Conservation (phyloP, 2,888 invertebrate genomes). For the Mesochorus sp. region DNA sequence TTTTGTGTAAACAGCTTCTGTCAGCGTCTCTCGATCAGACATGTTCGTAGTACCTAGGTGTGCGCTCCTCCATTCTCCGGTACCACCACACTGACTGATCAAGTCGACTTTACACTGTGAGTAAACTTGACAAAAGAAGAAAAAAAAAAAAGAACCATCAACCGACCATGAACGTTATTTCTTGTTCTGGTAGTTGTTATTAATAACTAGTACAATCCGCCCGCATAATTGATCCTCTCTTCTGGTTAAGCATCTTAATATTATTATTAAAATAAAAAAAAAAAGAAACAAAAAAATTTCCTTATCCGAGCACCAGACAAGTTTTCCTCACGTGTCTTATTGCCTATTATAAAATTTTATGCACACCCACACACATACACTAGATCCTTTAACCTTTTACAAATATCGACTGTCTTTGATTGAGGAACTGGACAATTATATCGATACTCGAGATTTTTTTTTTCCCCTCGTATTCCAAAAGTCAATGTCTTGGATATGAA, state of each 20-base stretch:
- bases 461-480: background rate
- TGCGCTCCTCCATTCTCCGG: slow-evolving; percentile 79
- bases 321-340: slow-evolving; percentile 27
- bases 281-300: background rate
- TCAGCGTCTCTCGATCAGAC: slow-evolving; percentile 81
- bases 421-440: slow-evolving; percentile 36
- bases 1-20: slow-evolving; percentile 82
- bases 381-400: slow-evolving; percentile 22
- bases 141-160: slow-evolving; percentile 55
- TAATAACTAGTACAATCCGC: slow-evolving; percentile 35
- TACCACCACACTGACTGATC: slow-evolving; percentile 80
- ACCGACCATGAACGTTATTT: slow-evolving; percentile 54
- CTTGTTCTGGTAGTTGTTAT: slow-evolving; percentile 53
- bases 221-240: slow-evolving; percentile 57
- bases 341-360: slow-evolving; percentile 15
- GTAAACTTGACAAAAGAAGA: slow-evolving; percentile 78
- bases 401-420: slow-evolving; percentile 18
- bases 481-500: background rate
- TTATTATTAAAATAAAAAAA: background rate
- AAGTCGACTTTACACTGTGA: slow-evolving; percentile 80
- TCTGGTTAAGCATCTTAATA: slow-evolving; percentile 24
- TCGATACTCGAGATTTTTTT: background rate
- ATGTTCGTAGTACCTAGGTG: slow-evolving; percentile 81
- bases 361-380: slow-evolving; percentile 42
- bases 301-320: background rate